Conservation (phyloP, 2,113 vertebrate genomes). For the Numenius arquata region DNA sequence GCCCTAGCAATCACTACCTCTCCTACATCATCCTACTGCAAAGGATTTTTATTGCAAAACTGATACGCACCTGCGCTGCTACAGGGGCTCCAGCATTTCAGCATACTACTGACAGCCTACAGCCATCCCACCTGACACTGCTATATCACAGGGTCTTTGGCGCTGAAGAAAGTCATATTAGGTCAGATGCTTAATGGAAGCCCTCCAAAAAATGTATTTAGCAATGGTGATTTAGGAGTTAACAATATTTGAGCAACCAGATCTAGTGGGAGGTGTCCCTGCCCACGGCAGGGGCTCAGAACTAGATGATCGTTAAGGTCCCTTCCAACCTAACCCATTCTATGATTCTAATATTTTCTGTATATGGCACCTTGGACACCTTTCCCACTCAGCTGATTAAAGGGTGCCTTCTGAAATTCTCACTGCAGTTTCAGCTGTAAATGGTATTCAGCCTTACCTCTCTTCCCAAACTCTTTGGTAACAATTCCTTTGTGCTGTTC, state of each 20-base stretch:
- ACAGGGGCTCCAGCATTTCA: background rate
- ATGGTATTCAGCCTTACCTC: background rate
- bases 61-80: background rate
- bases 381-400: no score
- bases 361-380: background rate
- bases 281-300: background rate
- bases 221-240: accelerated
- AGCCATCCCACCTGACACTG: background rate
- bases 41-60: background rate
- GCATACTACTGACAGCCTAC: background rate
- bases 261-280: background rate
- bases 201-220: background rate
- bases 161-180: background rate
- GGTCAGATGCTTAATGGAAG: background rate
- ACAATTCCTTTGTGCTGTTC: background rate
- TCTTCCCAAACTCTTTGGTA: background rate
- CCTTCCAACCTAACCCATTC: background rate
- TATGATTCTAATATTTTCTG: background rate
- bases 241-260: background rate
- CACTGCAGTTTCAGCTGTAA: background rate
- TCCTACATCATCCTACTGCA: no score
- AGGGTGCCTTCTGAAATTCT: background rate
- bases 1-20: background rate
- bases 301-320: background rate
- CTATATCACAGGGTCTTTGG: background rate